Base-by-base conservation (phyloP, 1,140 invertebrate genomes). In the Drosophila quadrilineata region DNA sequence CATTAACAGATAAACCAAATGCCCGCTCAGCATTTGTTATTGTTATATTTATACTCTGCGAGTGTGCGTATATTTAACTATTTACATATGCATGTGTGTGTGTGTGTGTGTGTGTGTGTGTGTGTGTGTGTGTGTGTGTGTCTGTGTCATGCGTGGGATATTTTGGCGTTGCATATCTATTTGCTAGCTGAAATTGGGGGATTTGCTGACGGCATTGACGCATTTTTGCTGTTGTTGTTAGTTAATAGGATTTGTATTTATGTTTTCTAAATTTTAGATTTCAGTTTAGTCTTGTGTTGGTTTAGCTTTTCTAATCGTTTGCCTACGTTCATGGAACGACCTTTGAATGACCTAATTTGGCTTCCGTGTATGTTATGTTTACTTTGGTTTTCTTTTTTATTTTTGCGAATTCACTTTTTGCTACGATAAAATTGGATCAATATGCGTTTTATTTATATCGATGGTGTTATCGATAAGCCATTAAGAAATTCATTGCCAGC, bases 1-100 rank as follows among this genome's bases (percentile, higher is more conserved):
- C 77, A 84, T 82, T 84, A 53, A 53, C 54, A 84, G 77, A 82
- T 82, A 84, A 82, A 63, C 77, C 57, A 29, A 63, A 54, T 60
- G 70, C 67, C 54, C 72, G 68, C 50, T 62, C 41, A 49, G 22
- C 66, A 41, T 45, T n/a, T 43, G 19, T 43, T 54, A 6, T 41
- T 56, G 12, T 56, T 31, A n/a, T 43, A 8, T 2, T 10, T 6
- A 4, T 12, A 36, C 5, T n/a, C 0, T 17, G 8, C 24, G 12
- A 14, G 8, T 46, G 8, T 17, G 8, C n/a, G 8, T 36, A 16
- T 36, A 16, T 8, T 31, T 4, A n/a, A n/a, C n/a, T n/a, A n/a
- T n/a, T n/a, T 36, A 31, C 19, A 17, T 17, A 14, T 36, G 6
- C 16, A 21, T n/a, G 22, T 16, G n/a, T 29, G 8, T 36, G 33